Evolutionary conservation across 92 coral and sea anemone genomes (phyloP), one percentile per base, ranked within the genome.

Genomic region (Epizoanthus illoricatus): DNA sequence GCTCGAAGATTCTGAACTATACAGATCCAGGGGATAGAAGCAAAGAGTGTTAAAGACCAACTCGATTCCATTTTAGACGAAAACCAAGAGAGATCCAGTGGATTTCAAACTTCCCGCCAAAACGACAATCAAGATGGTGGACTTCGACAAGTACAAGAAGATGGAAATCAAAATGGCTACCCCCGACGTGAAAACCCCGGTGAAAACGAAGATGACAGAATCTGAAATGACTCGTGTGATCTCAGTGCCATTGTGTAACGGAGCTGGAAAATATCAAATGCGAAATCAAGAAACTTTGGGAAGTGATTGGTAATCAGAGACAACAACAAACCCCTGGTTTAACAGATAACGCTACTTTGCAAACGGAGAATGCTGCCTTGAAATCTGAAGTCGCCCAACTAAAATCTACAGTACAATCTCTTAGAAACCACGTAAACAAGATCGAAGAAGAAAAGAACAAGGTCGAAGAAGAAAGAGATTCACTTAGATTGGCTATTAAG

Each of bases 351-450:
- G 74, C 74, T 33, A 69, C 74, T 69, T 69, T 69, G 23, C 54
- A 39, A 69, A 16, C 18, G 74, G 74, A 40, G 39, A 69, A 69
- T 40, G 54, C 74, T 39, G 74, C 74, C 74, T 69, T 69, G 74
- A 69, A 69, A 39, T 41, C 54, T 23, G 56, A 69, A 42, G 74
- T 69, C 40, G 54, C 74, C 42, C 56, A 39, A 55, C 74, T 69
- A 69, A 40, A 69, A 69, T 69, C 74, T 13, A 69, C 21, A 41
- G 74, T 69, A 69, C 54, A 69, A 17, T 69, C 74, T 69, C 55
- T 69, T 12, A 69, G 74, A 69, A 69, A 69, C 74, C 74, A 69
- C 74, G 75, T 70, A 70, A 70, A 70, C 58, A 70, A 70, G n/a
- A n/a, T n/a, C n/a, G n/a, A n/a, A n/a, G n/a, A n/a, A n/a, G n/a